A percentile compares a stretch with the other conserved stretches of the same genome.
Conservation (phyloP, 1,140 invertebrate species). For the Pogonus chalceus region DNA sequence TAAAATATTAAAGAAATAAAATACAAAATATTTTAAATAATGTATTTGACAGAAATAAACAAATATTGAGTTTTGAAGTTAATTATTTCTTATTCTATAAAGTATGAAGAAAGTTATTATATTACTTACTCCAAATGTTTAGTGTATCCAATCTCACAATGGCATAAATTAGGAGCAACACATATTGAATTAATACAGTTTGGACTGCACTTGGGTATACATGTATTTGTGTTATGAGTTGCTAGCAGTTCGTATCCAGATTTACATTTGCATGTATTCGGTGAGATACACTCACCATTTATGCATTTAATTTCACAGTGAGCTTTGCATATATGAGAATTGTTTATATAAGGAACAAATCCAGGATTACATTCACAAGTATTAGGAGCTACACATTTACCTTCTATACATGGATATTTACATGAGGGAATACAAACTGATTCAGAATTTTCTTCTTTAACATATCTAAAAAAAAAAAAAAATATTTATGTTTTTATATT, state of each 20-base stretch:
- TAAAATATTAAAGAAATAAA: too few species aligned
- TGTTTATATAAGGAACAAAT: constrained; percentile 17
- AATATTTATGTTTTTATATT: neutral
- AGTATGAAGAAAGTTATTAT: too few species aligned
- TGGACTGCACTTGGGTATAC: constrained; percentile 38
- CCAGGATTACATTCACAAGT: constrained; percentile 43
- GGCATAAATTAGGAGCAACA: constrained; percentile 45
- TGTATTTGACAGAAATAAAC: too few species aligned
- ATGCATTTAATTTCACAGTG: constrained; percentile 30
- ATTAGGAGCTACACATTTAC: constrained; percentile 38
- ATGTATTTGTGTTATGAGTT: constrained; percentile 28
- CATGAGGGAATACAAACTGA: constrained; percentile 43
- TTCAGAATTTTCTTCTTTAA: constrained; percentile 13
- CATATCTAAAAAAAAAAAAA: constrained; percentile 17
- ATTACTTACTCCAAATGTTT: constrained; percentile 46
- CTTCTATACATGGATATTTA: constrained; percentile 42
- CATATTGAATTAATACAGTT: constrained; percentile 49
- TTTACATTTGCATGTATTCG: constrained; percentile 42
- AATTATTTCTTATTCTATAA: too few species aligned
- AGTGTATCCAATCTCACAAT: constrained; percentile 48
- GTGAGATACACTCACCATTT: constrained; percentile 37
- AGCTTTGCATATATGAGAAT: constrained; percentile 27
- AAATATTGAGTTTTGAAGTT: too few species aligned
- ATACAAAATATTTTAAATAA: too few species aligned
- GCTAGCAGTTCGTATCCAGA: constrained; percentile 33